These are phyloP conservation scores for Unio pictorum DNA, from an alignment of 2,888 invertebrate species.

Conservation along the genomic window DNA sequence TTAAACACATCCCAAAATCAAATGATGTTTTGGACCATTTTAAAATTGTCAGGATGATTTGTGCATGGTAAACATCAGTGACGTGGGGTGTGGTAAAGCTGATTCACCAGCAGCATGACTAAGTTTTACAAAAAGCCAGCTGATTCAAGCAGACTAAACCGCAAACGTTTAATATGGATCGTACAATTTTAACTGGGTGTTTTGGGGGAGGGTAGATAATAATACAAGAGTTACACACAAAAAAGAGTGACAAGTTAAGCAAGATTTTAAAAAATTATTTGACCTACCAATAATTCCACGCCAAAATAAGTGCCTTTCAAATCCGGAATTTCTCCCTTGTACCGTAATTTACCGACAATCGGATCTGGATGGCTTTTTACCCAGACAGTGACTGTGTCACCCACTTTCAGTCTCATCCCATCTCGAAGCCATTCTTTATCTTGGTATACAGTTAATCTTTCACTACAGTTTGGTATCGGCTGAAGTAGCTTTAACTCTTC, in stretches of 20 bases:
- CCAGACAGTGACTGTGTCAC: slow-evolving; percentile 54
- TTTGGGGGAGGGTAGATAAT: too few relatives aligned
- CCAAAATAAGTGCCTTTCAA: slow-evolving; percentile 61
- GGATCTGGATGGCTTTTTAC: slow-evolving; percentile 50
- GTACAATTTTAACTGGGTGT: neutral
- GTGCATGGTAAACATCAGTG: too few relatives aligned
- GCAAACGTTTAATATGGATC: too few relatives aligned
- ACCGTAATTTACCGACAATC: slow-evolving; percentile 49
- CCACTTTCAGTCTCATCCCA: slow-evolving; percentile 43
- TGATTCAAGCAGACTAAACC: too few relatives aligned
- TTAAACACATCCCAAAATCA: too few relatives aligned
- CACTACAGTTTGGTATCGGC: slow-evolving; percentile 58
- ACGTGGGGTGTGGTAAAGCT: too few relatives aligned
- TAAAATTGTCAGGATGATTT: too few relatives aligned
- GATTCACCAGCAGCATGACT: too few relatives aligned
- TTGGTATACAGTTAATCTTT: slow-evolving; percentile 50
- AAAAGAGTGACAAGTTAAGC: too few relatives aligned
- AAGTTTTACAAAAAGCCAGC: too few relatives aligned
- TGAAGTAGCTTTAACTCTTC: slow-evolving; percentile 41
- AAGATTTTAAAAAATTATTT: neutral
- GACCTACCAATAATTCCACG: slow-evolving; percentile 55
- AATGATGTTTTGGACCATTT: too few relatives aligned
- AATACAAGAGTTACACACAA: neutral
- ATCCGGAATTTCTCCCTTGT: slow-evolving; percentile 50
- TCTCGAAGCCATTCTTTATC: slow-evolving; percentile 55